Evolutionary conservation across 2,113 vertebrate species (phyloP).

Genomic region (Macquaria australasica): DNA sequence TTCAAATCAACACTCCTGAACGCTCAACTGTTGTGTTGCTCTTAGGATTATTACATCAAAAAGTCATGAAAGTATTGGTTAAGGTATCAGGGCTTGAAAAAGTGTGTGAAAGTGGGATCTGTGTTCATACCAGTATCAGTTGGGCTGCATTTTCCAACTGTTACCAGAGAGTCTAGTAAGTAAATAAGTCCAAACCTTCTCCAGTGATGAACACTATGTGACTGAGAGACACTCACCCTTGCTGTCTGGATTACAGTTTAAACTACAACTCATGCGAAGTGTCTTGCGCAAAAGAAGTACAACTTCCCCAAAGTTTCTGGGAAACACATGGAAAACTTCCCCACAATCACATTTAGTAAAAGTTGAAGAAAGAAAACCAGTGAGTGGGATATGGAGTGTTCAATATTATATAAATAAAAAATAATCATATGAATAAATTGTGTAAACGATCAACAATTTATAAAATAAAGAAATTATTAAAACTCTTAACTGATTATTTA

Average conservation of each 20-base stretch:
- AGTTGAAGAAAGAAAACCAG: background rate
- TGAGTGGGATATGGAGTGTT: background rate
- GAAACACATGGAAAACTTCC: constrained; percentile 50
- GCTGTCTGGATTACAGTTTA: background rate
- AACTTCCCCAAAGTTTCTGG: constrained; percentile 54
- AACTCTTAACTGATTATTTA: background rate
- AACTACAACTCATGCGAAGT: background rate
- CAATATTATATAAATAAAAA: background rate
- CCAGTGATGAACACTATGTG: background rate
- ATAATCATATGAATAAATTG: background rate
- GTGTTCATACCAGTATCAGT: background rate
- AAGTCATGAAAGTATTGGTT: background rate
- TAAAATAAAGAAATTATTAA: background rate
- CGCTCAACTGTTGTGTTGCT: background rate
- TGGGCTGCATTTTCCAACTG: background rate
- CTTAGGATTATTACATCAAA: background rate
- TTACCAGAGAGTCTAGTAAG: background rate
- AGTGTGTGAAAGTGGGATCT: background rate
- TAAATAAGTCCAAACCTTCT: background rate
- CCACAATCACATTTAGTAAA: background rate
- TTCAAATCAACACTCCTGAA: constrained; percentile 1
- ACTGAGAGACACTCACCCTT: background rate
- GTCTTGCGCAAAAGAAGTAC: constrained; percentile 28
- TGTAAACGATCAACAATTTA: background rate
- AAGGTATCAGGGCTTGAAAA: background rate